A percentile compares a stretch with the other conserved stretches of the same genome.
These are phyloP conservation scores for Halcyon malimbica DNA, from an alignment of 2,113 vertebrate species.

Conservation along the genomic window DNA sequence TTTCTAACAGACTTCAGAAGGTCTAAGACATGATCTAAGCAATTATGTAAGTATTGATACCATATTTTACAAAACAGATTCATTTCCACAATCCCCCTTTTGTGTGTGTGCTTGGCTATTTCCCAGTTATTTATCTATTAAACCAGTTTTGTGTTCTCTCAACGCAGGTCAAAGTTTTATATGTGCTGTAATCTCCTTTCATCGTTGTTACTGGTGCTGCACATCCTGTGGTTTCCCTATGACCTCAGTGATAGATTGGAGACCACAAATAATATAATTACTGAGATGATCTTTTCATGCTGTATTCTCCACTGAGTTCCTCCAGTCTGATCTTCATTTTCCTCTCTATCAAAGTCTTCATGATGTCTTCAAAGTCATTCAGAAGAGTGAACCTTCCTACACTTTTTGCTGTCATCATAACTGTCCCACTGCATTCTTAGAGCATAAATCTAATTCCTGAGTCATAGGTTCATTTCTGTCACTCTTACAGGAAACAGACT, in stretches of 20 bases:
- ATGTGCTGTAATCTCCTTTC: not conserved
- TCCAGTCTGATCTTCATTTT: not conserved
- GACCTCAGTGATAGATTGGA: not conserved
- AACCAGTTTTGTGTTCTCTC: not conserved
- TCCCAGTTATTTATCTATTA: not conserved
- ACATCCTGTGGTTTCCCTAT: not conserved
- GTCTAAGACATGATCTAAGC: not conserved
- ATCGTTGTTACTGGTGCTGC: not conserved
- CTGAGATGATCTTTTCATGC: not conserved
- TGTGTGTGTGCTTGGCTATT: not conserved
- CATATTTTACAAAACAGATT: not conserved
- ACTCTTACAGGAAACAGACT: not conserved
- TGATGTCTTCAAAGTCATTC: not conserved
- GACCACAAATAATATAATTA: not conserved
- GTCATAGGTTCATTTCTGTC: not conserved
- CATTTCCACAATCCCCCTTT: not conserved
- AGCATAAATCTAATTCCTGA: not conserved
- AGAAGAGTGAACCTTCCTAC: not conserved
- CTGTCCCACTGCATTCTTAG: not conserved
- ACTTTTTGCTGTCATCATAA: not conserved
- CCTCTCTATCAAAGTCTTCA: not conserved
- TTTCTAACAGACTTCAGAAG: not conserved
- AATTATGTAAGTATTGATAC: not conserved
- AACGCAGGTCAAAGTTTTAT: not conserved
- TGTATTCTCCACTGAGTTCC: not conserved